A percentile compares a stretch with the other conserved stretches of the same genome.
Conservation (phyloP, 2,113 vertebrate species). For the Chauna torquata region DNA sequence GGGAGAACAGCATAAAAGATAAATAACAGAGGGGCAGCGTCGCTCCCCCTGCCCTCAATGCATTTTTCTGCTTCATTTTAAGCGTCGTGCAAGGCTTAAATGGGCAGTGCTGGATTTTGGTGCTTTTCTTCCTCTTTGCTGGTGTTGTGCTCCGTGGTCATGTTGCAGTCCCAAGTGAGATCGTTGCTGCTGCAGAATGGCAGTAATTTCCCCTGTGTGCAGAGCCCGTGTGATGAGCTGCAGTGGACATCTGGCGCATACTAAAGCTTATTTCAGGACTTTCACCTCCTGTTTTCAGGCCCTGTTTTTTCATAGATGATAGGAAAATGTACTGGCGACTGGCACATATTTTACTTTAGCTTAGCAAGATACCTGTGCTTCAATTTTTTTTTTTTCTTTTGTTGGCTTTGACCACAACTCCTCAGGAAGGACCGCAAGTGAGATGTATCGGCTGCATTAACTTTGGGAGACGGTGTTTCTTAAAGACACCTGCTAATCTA, state of each 20-base stretch:
- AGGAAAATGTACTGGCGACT: accelerated
- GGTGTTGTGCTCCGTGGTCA: accelerated
- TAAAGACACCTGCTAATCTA: slow-evolving; percentile 9
- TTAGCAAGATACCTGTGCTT: neutral
- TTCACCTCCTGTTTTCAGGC: neutral
- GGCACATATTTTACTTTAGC: neutral
- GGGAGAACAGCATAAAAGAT: neutral
- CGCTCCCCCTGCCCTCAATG: neutral
- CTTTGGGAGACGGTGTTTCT: neutral
- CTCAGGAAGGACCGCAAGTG: neutral
- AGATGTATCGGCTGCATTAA: neutral
- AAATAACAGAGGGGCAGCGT: accelerated
- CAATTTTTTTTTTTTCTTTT: neutral
- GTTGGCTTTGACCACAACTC: neutral
- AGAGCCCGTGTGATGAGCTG: neutral
- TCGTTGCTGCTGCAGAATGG: neutral
- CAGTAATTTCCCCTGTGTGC: neutral
- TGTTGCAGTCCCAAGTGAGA: neutral
- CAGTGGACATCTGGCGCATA: accelerated
- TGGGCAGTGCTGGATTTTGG: accelerated
- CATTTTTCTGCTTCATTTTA: neutral
- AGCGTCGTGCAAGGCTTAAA: accelerated
- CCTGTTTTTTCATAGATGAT: neutral
- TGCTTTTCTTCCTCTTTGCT: neutral
- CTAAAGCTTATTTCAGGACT: neutral